Percentiles rank a stretch among this genome's conserved stretches.
Conservation (phyloP, 1,140 invertebrate genomes). For the Drosophila watanabei region DNA sequence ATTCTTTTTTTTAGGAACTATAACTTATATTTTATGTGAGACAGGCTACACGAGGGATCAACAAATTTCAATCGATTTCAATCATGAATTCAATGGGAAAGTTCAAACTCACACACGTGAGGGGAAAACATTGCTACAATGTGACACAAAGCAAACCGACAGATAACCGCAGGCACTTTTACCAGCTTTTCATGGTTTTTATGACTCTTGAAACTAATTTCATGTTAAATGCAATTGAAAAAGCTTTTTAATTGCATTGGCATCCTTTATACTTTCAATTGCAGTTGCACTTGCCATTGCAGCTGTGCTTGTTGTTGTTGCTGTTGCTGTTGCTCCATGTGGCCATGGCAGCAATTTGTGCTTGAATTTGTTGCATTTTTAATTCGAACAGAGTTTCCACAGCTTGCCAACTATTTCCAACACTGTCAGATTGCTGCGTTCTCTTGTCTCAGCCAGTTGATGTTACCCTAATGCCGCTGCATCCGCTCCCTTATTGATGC, state of each 20-base stretch:
- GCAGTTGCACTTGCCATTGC: constrained; percentile 8
- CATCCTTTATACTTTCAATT: constrained; percentile 41
- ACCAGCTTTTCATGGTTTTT: constrained; percentile 46
- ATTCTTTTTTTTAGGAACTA: background rate
- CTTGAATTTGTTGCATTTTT: constrained; percentile 56
- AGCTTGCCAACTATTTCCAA: constrained; percentile 52
- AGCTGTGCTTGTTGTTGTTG: constrained; percentile 9
- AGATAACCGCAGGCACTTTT: constrained; percentile 54
- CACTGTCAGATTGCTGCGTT: constrained; percentile 17
- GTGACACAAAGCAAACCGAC: constrained; percentile 33
- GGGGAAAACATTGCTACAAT: constrained; percentile 23
- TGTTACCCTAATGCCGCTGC: constrained; percentile 22
- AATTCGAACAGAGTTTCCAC: constrained; percentile 48
- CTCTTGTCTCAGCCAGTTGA: constrained; percentile 5
- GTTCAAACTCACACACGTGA: constrained; percentile 19
- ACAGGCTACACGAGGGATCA: background rate
- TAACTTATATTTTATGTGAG: background rate
- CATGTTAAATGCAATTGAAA: constrained; percentile 55
- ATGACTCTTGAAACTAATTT: constrained; percentile 51
- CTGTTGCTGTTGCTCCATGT: constrained; percentile 12
- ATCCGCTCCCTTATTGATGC: constrained; percentile 24
- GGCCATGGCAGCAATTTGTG: constrained; percentile 24
- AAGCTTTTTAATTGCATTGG: constrained; percentile 52
- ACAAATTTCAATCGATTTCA: constrained; percentile 25
- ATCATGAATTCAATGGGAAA: constrained; percentile 30